Percentiles rank a stretch among this genome's conserved stretches.
These are phyloP conservation scores for Corythaeola cristata DNA, from an alignment of 2,113 vertebrate genomes.

Conservation along the genomic window DNA sequence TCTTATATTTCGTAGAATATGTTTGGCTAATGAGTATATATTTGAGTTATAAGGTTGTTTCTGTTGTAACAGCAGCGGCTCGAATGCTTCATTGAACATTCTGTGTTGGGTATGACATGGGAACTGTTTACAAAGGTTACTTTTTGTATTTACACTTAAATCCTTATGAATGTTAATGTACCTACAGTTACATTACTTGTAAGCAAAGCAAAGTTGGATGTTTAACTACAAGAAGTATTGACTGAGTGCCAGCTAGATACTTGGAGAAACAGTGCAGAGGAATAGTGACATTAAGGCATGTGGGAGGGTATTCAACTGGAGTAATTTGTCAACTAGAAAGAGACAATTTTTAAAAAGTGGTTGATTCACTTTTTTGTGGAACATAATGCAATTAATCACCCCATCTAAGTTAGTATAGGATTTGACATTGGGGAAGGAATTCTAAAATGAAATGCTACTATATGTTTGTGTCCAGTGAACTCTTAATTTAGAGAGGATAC, in stretches of 20 bases:
- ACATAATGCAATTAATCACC: neutral
- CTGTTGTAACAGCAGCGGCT: conserved; percentile 34
- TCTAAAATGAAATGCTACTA: neutral
- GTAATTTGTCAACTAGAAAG: neutral
- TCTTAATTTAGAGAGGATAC: neutral
- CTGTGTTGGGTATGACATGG: conserved; percentile 71
- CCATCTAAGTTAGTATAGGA: neutral
- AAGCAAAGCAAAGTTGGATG: conserved; percentile 5
- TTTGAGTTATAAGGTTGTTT: conserved; percentile 87
- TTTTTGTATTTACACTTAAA: conserved; percentile 75
- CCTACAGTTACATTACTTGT: conserved; percentile 3
- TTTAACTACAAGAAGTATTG: neutral
- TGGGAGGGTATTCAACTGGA: neutral
- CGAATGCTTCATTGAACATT: conserved; percentile 65
- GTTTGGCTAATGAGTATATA: conserved; percentile 90
- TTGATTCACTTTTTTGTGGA: neutral
- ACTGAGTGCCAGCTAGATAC: neutral
- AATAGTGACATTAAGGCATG: neutral
- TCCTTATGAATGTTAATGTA: conserved; percentile 62
- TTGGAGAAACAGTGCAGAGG: neutral
- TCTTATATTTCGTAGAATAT: conserved; percentile 94
- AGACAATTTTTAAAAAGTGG: neutral
- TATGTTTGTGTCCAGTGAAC: neutral
- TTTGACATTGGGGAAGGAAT: neutral
- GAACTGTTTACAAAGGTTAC: conserved; percentile 78